Percentiles rank a stretch among this genome's conserved stretches.
These are phyloP conservation scores for Tryphoninae sp. DNA, from an alignment of 2,888 invertebrate genomes.

Conservation along the genomic window DNA sequence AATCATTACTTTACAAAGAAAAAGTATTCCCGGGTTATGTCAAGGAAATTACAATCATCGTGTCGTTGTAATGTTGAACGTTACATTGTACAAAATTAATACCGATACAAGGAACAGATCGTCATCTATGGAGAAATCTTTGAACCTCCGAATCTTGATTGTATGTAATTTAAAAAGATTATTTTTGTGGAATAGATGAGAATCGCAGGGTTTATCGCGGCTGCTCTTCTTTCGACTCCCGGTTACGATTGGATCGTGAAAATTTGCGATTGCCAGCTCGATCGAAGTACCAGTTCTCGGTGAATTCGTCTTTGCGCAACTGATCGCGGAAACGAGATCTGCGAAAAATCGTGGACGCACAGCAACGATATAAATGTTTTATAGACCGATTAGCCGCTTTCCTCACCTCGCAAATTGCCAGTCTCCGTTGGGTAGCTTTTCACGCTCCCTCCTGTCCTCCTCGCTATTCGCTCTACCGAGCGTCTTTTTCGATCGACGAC, in stretches of 20 bases:
- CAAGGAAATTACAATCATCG: background rate
- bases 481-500: background rate
- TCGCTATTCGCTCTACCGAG: background rate
- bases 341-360: conserved; percentile 19
- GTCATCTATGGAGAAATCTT: no score
- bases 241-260: conserved; percentile 39
- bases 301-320: conserved; percentile 47
- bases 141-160: no score
- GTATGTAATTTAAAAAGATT: no score
- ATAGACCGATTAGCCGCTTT: background rate
- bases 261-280: conserved; percentile 45
- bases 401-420: conserved; percentile 59
- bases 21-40: background rate
- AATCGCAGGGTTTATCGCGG: no score
- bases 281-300: conserved; percentile 58
- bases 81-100: background rate
- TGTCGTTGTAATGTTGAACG: background rate
- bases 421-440: conserved; percentile 19
- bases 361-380: background rate
- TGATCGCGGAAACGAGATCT: conserved; percentile 58
- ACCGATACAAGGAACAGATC: background rate
- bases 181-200: no score
- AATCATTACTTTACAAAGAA: background rate
- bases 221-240: background rate
- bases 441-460: background rate